Conservation (phyloP, 2,113 vertebrate genomes). For the Phodopus roborovskii region DNA sequence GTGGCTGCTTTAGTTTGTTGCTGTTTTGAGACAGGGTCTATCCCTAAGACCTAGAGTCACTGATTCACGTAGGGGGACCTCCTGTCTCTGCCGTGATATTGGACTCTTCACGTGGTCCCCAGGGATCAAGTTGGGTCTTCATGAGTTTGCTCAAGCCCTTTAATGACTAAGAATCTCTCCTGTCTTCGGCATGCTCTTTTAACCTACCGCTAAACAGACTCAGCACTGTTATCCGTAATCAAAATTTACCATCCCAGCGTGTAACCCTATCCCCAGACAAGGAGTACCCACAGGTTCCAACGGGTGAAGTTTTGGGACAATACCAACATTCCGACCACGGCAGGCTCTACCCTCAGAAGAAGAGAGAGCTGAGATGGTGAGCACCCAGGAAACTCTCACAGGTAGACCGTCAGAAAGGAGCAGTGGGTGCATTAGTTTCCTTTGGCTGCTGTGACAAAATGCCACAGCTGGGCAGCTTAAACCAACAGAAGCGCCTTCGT, state of each 20-base stretch:
- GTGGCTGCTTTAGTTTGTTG: neutral
- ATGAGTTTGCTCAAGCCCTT: neutral
- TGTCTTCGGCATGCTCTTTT: too few relatives aligned
- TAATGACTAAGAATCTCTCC: neutral
- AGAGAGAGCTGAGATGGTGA: neutral
- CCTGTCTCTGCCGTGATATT: neutral
- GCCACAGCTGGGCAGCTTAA: neutral
- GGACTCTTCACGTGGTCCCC: neutral
- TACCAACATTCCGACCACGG: too few relatives aligned
- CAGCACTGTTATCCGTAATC: neutral
- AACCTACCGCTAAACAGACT: neutral
- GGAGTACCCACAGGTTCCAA: neutral
- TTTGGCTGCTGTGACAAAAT: neutral
- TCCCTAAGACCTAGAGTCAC: neutral
- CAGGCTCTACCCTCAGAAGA: neutral
- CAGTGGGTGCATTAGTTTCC: neutral
- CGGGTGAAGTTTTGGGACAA: fast-evolving
- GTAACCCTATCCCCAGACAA: neutral
- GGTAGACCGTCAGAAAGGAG: neutral
- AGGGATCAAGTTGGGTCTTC: neutral
- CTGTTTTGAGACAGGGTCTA: neutral
- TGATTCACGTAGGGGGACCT: neutral
- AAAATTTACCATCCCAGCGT: neutral
- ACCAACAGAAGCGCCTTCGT: neutral
- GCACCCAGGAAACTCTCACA: neutral